A percentile compares a stretch with the other conserved stretches of the same genome.
Evolutionary conservation across 2,797 vertebrate species (phyloP).

Genomic region (Pyrocephalus nanus): DNA sequence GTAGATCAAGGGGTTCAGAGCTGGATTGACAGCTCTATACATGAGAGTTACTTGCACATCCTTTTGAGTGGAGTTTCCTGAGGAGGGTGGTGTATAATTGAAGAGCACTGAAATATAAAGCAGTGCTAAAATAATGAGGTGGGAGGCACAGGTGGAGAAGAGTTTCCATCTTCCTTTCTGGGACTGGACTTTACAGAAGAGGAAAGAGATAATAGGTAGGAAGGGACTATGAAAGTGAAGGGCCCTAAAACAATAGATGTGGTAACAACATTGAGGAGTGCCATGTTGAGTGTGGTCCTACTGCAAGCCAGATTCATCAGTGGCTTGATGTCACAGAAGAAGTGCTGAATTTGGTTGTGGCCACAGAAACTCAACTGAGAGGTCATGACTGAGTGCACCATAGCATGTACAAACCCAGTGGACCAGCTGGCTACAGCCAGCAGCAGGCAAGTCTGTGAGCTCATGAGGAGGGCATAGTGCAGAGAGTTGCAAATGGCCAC

Average conservation of each 20-base stretch:
- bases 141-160: conserved; percentile 55
- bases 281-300: conserved; percentile 1
- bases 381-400: conserved; percentile 28
- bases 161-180: conserved; percentile 34
- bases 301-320: conserved; percentile 48
- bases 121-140: conserved; percentile 29
- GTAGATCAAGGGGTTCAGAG: conserved; percentile 47
- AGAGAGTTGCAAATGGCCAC: conserved; percentile 9
- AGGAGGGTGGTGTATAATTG: background rate
- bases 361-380: conserved; percentile 38
- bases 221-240: conserved; percentile 26
- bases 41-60: background rate
- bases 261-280: conserved; percentile 27
- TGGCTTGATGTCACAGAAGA: conserved; percentile 61
- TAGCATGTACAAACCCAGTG: conserved; percentile 20
- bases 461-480: conserved; percentile 29
- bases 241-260: conserved; percentile 28
- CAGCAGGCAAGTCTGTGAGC: conserved; percentile 1
- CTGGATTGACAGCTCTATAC: conserved; percentile 37
- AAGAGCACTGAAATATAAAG: conserved; percentile 9
- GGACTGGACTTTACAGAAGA: background rate
- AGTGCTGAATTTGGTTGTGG: conserved; percentile 18
- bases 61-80: background rate
- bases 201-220: conserved; percentile 29
- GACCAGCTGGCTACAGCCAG: conserved; percentile 40